Evolutionary conservation across 2,888 invertebrate species (phyloP), one percentile per base, ranked within the genome.

Genomic region (Orchesella flavescens): DNA sequence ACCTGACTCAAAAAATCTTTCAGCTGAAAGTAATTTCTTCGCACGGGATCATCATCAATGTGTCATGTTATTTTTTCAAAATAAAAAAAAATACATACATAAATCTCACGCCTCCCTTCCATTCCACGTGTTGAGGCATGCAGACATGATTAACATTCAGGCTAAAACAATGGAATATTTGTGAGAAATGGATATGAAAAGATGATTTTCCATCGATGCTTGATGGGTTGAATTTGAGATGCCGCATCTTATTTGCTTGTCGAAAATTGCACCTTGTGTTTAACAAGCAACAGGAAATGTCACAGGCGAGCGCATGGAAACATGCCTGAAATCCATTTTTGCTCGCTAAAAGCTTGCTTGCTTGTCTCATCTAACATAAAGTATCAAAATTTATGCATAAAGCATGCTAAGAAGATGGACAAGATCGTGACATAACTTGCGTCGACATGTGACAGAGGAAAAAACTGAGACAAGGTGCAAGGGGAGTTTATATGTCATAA

Each of bases 261-360:
- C 13, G 43, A 55, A 73, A 55, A 75, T 75, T 75, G 55, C 75
- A 75, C 75, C 53, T 53, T 21, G 19, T 19, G 43, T 66, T 55
- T 17, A 75, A 66, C 21, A 75, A 44, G 61, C 73, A 66, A 74
- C 74, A 74, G 74, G 74, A 66, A 75, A 19, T 66, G 55, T 49
- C 49, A 49, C 49, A 15, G 49, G 15, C 7, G 44, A 12, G 12
- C 7, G 44, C 12, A 44, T 7, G 34, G 43, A 13, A 10, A 44
- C 34, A 19, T 75, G 15, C 24, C 34, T 23, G 24, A 21, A 49
- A 44, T 10, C 10, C 46, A n/a, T 34, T 19, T 63, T 74, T 74
- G n/a, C 61, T 61, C 57, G 72, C 59, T 55, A 71, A 72, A 63
- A 74, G n/a, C n/a, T 34, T 34, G n/a, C 3, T n/a, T 15, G 49